A percentile compares a stretch with the other conserved stretches of the same genome.
phyloP scores from a whole-genome alignment of 2,797 vertebrate species.

The Heteromormyrus szaboi region DNA sequence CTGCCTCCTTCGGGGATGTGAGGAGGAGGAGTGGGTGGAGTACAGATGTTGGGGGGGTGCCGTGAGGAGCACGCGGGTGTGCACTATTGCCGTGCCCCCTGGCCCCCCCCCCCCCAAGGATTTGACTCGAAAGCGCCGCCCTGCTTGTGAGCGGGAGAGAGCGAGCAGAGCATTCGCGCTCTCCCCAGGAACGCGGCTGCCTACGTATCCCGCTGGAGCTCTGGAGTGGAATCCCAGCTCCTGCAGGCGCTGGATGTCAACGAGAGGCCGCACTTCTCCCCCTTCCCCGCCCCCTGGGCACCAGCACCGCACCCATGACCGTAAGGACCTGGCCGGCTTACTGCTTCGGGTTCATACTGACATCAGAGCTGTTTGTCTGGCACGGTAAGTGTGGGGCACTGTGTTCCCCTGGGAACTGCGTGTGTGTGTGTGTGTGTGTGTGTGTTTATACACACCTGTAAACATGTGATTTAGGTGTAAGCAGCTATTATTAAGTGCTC shows the following conservation, averaged over 20 bases:
- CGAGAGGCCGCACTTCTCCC: neutral
- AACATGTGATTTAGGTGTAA: neutral
- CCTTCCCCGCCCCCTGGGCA: conserved; percentile 43
- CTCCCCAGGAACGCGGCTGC: conserved; percentile 34
- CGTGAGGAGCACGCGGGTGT: neutral
- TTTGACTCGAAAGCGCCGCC: conserved; percentile 32
- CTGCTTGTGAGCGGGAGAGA: conserved; percentile 26
- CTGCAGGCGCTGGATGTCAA: neutral
- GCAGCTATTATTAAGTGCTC: neutral
- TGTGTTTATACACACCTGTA: neutral
- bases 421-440: conserved; percentile 20
- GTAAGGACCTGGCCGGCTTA: conserved; percentile 57
- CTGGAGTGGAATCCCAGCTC: conserved; percentile 30
- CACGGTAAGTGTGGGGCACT: conserved; percentile 52
- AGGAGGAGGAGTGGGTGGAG: neutral
- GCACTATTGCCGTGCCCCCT: conserved; percentile 22
- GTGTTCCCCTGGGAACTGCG: neutral
- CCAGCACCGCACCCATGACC: conserved; percentile 68
- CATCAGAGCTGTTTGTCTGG: conserved; percentile 51
- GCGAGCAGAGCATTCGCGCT: neutral
- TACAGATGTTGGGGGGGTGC: neutral
- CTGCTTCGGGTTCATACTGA: conserved; percentile 59
- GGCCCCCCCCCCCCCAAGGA: conserved; percentile 37
- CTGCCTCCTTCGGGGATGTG: neutral
- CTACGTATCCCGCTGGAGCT: neutral